Percentiles rank a stretch among this genome's conserved stretches.
These are phyloP conservation scores for Callithrix jacchus DNA, from an alignment of 2,113 vertebrate genomes.

Conservation along the genomic window DNA sequence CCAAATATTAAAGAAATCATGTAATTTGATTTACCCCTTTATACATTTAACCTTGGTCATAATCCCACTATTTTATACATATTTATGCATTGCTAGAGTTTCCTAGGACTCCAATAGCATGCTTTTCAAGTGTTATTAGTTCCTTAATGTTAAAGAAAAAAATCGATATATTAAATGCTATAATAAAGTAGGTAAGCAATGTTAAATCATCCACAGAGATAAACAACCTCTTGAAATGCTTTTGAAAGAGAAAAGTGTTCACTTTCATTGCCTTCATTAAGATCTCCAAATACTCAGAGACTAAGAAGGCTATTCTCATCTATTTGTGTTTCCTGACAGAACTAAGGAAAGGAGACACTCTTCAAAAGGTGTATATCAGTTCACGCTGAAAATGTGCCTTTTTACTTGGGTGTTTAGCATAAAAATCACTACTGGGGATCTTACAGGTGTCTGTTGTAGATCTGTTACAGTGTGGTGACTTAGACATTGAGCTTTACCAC, in stretches of 20 bases:
- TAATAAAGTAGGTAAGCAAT: background rate
- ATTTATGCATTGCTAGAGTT: background rate
- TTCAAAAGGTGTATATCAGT: background rate
- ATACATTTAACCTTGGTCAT: background rate
- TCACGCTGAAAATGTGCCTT: background rate
- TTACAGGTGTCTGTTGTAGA: background rate
- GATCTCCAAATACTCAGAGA: background rate
- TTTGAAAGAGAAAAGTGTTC: background rate
- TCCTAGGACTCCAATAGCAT: background rate
- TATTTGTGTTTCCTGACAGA: background rate
- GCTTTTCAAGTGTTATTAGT: background rate
- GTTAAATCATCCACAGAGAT: background rate
- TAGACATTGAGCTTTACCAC: background rate
- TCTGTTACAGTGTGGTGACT: background rate
- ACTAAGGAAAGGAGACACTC: background rate
- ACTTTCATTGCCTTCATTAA: background rate
- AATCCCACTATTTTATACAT: background rate
- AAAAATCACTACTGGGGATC: background rate
- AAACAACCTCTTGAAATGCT: background rate
- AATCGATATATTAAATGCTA: background rate
- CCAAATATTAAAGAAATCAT: background rate
- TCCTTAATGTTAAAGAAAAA: background rate
- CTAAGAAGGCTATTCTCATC: background rate
- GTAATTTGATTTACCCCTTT: background rate
- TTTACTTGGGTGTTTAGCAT: background rate